phyloP scores from a whole-genome alignment of 2,797 vertebrate species.

The Sebastes kiyomatsui region DNA sequence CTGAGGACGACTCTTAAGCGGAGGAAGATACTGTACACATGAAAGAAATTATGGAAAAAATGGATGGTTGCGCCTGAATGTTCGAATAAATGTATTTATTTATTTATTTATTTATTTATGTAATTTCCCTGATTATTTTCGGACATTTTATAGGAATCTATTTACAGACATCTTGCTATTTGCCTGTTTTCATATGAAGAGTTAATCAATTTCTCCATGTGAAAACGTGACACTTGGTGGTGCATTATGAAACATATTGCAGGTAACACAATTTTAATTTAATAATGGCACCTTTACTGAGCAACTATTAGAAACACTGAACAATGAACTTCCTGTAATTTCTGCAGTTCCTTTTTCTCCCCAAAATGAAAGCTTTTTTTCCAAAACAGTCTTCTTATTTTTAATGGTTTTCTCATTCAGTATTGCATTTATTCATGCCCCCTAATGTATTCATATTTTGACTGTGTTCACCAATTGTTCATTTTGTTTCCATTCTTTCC shows the following conservation, averaged over 20 bases:
- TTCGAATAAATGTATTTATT: slow-evolving; percentile 35
- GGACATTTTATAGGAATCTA: background rate
- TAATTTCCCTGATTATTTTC: background rate
- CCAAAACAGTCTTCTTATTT: slow-evolving; percentile 29
- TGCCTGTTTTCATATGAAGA: slow-evolving; percentile 5
- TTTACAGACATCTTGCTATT: slow-evolving; percentile 1
- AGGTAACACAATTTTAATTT: slow-evolving; percentile 4
- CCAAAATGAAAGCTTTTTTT: slow-evolving; percentile 36
- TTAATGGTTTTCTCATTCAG: slow-evolving; percentile 38
- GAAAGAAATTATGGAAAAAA: background rate
- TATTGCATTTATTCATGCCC: slow-evolving; percentile 38
- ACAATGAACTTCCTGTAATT: slow-evolving; percentile 14
- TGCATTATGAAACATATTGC: background rate
- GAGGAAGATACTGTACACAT: background rate
- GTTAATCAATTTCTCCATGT: background rate
- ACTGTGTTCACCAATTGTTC: slow-evolving; percentile 54
- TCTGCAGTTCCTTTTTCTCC: slow-evolving; percentile 2
- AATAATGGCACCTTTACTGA: slow-evolving; percentile 21
- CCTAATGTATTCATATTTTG: slow-evolving; percentile 60
- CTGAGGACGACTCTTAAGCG: slow-evolving; percentile 91
- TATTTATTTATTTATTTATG: slow-evolving; percentile 21
- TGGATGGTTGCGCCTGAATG: slow-evolving; percentile 50
- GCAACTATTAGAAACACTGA: slow-evolving; percentile 13
- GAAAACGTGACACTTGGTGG: background rate
- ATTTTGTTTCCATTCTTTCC: slow-evolving; percentile 54